Base-by-base conservation (phyloP, 2,113 vertebrate species). In the Macquaria australasica region DNA sequence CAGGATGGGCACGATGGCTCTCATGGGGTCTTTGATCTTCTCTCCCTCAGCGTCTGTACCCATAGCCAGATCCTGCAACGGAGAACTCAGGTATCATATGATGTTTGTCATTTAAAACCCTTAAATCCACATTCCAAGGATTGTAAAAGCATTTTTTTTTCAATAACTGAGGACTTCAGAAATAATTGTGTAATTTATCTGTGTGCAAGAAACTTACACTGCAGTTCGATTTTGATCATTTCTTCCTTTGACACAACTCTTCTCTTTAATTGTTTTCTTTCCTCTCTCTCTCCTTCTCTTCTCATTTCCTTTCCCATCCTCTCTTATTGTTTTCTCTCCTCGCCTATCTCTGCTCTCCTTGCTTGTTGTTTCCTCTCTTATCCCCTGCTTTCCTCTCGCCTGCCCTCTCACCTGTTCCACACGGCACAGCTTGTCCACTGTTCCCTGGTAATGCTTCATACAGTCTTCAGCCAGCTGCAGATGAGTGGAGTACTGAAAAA, bases 1-100 rank as follows among this genome's bases (percentile, higher is more conserved):
- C 86, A 99, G 96, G 89, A 99, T 97, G 79, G 98, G 98, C n/a
- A 99, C 98, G 0, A 99, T 99, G 73, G 97, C 97, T 92, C 98
- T 96, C 98, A 99, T 99, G 53, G 98, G 98, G 84, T 99, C 98
- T 93, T 99, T 99, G 95, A 99, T 98, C 95, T 99, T 99, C 94
- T 99, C 98, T 0, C 98, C 98, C 87, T 99, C 98, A 0, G 98
- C 98, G 23, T 99, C 98, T 0, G 97, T 98, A 75, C 98, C 98
- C 98, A 99, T 98, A 1, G 98, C 98, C 95, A 99, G 88, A 90
- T 99, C 98, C 98, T 99, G 67, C 16, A 51, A 58, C 73, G 76
- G 1, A 58, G 20, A 82, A 20, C 23, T 1, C 56, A 15, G 58
- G 7, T 43, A 3, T 84, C 20, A 28, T 2, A 25, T 11, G 20